phyloP scores from a whole-genome alignment of 2,113 vertebrate species.

The Neolamprologus brichardi region DNA sequence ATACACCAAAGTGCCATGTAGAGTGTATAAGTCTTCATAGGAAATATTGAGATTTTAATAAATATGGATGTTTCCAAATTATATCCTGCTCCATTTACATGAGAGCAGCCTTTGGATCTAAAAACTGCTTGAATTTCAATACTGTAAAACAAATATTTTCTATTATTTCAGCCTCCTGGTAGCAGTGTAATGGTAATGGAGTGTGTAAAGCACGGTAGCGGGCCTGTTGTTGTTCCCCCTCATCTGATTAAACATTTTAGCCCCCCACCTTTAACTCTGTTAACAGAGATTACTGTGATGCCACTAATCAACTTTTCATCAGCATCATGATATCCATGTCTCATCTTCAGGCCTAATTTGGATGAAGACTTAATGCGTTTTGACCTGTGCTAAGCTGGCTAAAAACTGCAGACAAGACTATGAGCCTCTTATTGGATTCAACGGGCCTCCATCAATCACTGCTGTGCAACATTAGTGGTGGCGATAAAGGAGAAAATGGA shows the following conservation, averaged over 20 bases:
- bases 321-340: background rate
- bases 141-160: background rate
- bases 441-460: conserved; percentile 35
- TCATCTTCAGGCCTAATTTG: background rate
- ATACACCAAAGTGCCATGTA: background rate
- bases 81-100: background rate
- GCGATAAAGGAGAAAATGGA: conserved; percentile 30
- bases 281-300: background rate
- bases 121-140: background rate
- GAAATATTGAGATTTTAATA: background rate
- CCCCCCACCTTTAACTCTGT: background rate
- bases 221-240: background rate
- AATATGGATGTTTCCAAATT: background rate
- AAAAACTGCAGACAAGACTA: background rate
- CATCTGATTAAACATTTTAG: background rate
- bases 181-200: background rate
- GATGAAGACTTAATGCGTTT: background rate
- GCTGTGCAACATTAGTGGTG: background rate
- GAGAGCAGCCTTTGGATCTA: background rate
- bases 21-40: background rate
- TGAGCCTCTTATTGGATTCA: conserved; percentile 4
- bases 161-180: background rate
- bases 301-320: background rate
- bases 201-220: background rate
- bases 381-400: background rate